phyloP scores from a whole-genome alignment of 2,797 vertebrate genomes.

The Rhyacichthys aspro region DNA sequence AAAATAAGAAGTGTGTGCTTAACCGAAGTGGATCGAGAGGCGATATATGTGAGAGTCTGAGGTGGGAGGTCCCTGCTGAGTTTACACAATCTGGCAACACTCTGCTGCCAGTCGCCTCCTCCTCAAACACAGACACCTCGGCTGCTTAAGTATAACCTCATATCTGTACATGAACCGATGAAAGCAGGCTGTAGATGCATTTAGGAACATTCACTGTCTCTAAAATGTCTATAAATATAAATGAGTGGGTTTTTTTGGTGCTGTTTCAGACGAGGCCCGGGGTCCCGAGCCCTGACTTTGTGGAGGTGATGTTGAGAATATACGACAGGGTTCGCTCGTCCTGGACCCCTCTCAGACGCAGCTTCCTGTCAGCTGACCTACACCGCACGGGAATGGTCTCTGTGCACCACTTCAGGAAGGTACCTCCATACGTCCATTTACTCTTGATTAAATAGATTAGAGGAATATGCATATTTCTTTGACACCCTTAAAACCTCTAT shows the following conservation, averaged over 20 bases:
- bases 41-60: constrained; percentile 66
- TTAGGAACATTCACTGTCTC: not conserved
- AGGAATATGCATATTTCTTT: too few species aligned
- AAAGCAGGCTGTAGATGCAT: not conserved
- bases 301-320: constrained; percentile 72
- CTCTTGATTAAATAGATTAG: too few species aligned
- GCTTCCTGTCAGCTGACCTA: constrained; percentile 69
- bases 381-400: constrained; percentile 59
- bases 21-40: constrained; percentile 42
- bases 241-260: not conserved
- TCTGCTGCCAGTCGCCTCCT: constrained; percentile 41
- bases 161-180: not conserved
- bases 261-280: constrained; percentile 55
- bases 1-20: constrained; percentile 37
- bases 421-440: too few species aligned
- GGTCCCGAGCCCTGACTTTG: constrained; percentile 49
- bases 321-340: constrained; percentile 69
- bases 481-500: too few species aligned
- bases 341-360: constrained; percentile 74
- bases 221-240: not conserved
- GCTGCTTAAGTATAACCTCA: not conserved
- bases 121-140: constrained; percentile 36
- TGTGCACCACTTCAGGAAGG: constrained; percentile 44
- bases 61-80: constrained; percentile 79
- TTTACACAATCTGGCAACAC: constrained; percentile 73